Conservation (phyloP, 1,140 invertebrate genomes). For the Ladona fulva region DNA sequence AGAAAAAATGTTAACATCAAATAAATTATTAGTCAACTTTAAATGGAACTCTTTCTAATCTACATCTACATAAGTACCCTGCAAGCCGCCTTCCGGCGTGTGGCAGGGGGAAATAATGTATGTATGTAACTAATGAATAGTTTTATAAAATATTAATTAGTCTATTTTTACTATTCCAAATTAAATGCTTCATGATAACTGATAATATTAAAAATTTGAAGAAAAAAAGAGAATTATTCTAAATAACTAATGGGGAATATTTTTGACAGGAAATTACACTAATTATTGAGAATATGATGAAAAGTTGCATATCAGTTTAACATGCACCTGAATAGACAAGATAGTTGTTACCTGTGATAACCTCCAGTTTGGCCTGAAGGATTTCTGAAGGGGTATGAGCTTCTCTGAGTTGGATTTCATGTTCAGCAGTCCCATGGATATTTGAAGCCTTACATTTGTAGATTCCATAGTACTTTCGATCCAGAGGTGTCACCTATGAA, state of each 20-base stretch:
- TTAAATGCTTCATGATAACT: too few species aligned
- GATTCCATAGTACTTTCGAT: slow-evolving; percentile 54
- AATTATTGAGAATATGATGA: neutral
- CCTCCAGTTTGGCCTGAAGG: slow-evolving; percentile 48
- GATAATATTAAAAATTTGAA: neutral
- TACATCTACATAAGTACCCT: too few species aligned
- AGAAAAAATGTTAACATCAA: too few species aligned
- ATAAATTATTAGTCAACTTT: too few species aligned
- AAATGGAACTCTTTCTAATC: too few species aligned
- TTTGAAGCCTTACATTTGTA: slow-evolving; percentile 81
- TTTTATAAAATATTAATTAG: too few species aligned
- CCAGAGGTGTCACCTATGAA: slow-evolving; percentile 48
- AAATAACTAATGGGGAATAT: too few species aligned
- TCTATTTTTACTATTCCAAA: too few species aligned
- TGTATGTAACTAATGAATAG: too few species aligned
- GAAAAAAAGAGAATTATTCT: too few species aligned
- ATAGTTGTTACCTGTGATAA: slow-evolving; percentile 43
- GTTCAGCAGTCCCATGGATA: slow-evolving; percentile 54
- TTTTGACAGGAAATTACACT: neutral
- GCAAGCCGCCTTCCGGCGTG: too few species aligned
- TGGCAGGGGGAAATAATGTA: too few species aligned
- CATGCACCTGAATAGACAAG: neutral
- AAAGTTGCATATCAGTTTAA: neutral
- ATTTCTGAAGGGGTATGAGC: slow-evolving; percentile 49
- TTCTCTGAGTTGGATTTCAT: slow-evolving; percentile 59